These are phyloP conservation scores for Sapayoa aenigma DNA, from an alignment of 2,113 vertebrate genomes.

Conservation along the genomic window DNA sequence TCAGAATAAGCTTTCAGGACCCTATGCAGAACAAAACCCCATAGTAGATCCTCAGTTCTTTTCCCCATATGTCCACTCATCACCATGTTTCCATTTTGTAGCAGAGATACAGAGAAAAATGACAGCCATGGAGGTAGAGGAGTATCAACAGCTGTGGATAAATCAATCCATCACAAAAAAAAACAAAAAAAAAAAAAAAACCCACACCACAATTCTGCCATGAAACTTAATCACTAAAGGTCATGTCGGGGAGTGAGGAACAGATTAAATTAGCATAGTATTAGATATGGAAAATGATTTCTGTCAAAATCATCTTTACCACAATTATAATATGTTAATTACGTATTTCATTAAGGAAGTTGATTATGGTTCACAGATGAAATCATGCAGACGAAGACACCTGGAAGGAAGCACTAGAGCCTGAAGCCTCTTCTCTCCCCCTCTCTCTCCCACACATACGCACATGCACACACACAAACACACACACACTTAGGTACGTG, in stretches of 20 bases:
- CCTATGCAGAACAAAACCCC: background rate
- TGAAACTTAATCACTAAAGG: conserved; percentile 99
- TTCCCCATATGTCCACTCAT: background rate
- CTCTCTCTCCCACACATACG: background rate
- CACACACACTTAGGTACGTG: conserved; percentile 11
- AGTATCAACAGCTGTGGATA: conserved; percentile 77
- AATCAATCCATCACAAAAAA: conserved; percentile 86
- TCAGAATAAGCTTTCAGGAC: background rate
- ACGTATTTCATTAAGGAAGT: conserved; percentile 99
- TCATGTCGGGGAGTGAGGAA: conserved; percentile 96
- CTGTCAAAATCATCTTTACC: conserved; percentile 99
- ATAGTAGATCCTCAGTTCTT: conserved; percentile 22
- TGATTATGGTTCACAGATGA: conserved; percentile 98
- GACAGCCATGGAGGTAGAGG: conserved; percentile 68
- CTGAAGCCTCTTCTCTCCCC: conserved; percentile 70
- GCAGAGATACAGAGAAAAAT: conserved; percentile 42
- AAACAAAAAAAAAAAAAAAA: too few species aligned
- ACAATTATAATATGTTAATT: conserved; percentile 99
- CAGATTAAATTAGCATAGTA: conserved; percentile 99
- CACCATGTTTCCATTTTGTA: background rate
- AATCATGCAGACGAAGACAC: conserved; percentile 92
- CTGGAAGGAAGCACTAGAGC: conserved; percentile 90
- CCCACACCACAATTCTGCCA: conserved; percentile 83
- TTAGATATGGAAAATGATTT: conserved; percentile 99
- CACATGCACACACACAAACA: background rate